phyloP scores from a whole-genome alignment of 2,797 vertebrate genomes.

The Numenius phaeopus region DNA sequence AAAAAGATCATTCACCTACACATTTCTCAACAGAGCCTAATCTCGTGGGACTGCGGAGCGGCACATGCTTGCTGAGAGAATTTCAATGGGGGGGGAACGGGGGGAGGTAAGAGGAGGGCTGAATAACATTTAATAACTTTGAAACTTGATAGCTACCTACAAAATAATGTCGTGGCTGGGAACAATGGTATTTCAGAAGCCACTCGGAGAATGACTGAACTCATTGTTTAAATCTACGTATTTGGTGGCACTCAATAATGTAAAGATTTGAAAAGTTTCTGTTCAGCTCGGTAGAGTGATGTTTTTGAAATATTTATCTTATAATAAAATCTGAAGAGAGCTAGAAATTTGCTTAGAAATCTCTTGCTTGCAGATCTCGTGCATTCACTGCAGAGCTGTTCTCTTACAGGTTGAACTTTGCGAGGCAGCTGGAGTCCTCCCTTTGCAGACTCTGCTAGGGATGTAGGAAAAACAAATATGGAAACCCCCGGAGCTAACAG shows the following conservation, averaged over 20 bases:
- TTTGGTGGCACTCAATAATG: background rate
- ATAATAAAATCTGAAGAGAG: background rate
- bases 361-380: background rate
- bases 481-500: background rate
- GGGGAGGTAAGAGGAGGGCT: conserved; percentile 42
- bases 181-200: conserved; percentile 77
- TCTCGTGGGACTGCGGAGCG: conserved; percentile 75
- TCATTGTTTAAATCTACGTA: background rate
- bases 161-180: conserved; percentile 70
- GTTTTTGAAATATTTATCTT: background rate
- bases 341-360: background rate
- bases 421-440: background rate
- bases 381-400: background rate
- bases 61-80: conserved; percentile 77
- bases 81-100: conserved; percentile 8
- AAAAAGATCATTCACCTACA: conserved; percentile 84
- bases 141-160: conserved; percentile 84
- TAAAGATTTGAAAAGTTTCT: background rate
- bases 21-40: conserved; percentile 79
- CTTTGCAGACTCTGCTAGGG: background rate
- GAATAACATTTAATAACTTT: conserved; percentile 81
- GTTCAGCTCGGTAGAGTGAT: background rate
- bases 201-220: background rate
- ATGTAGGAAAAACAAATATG: background rate
- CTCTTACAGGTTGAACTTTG: background rate